Conservation (phyloP, 2,888 invertebrate species). For the Calliphora vomitoria region DNA sequence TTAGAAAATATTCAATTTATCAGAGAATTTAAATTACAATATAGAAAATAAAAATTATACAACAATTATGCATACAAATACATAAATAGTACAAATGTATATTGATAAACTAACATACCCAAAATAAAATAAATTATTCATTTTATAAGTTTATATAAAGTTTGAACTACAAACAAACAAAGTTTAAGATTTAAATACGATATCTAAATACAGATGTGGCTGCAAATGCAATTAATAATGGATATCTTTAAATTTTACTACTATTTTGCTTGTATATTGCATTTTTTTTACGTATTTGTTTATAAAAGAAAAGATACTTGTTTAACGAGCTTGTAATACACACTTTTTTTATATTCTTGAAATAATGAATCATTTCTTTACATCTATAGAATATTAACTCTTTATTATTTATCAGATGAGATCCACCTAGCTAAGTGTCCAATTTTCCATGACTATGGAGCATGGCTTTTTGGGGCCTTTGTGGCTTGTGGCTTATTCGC, state of each 20-base stretch:
- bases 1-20: conserved; percentile 23
- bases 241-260: conserved; percentile 9
- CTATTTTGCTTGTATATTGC: not conserved
- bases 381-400: too few species aligned
- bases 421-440: too few species aligned
- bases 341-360: too few species aligned
- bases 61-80: not conserved
- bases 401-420: not conserved
- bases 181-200: conserved; percentile 54
- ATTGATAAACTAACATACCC: not conserved
- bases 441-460: too few species aligned
- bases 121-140: conserved; percentile 35
- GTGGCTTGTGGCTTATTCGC: too few species aligned
- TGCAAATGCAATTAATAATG: conserved; percentile 48
- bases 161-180: conserved; percentile 53
- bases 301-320: not conserved
- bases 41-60: conserved; percentile 19
- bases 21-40: conserved; percentile 23
- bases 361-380: too few species aligned
- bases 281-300: not conserved
- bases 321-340: not conserved
- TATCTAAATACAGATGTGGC: conserved; percentile 59
- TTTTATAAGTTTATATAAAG: conserved; percentile 49
- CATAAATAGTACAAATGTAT: not conserved
- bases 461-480: too few species aligned